Base-by-base conservation (phyloP, 1,140 invertebrate species). In the Meloidogyne floridensis region DNA sequence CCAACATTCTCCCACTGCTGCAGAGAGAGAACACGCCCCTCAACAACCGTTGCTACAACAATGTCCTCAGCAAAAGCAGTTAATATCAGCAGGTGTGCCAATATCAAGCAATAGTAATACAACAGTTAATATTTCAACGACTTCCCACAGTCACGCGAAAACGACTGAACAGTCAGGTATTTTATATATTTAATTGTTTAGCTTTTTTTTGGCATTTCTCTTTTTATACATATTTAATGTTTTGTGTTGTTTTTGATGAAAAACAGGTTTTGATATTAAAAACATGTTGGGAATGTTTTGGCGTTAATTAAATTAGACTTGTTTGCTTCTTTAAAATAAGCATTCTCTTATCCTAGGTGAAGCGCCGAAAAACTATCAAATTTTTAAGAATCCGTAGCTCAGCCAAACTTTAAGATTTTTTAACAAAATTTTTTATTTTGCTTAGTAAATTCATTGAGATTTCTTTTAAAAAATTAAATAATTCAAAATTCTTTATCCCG, bases 11-110 rank as follows among this genome's bases (percentile, higher is more conserved):
- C 56, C 56, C n/a, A 11, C 59, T n/a, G n/a, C 5, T 65, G n/a
- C 59, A 65, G 59, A 65, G 5, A 65, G 59, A 65, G 59, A 4
- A 3, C 59, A 65, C 59, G 59, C 59, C 59, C 59, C 15, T 65
- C 59, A 65, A 65, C 59, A 65, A 65, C 59, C 59, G 59, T 65
- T 65, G 10, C 59, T 65, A 65, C 59, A 65, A 65, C 59, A 65
- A 65, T 65, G 59, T 8, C 4, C 11, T 15, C 56, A 59, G 56
- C 59, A 65, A n/a, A n/a, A 65, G 15, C 15, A 65, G 59, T n/a
- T n/a, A n/a, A 11, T 65, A 65, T n/a, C 59, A 65, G 59, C 59
- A 65, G 59, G 59, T 65, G 59, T 65, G 59, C 59, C 59, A 65
- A n/a, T 65, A 65, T 65, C 59, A n/a, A 18, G n/a, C 59, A 65